A percentile compares a stretch with the other conserved stretches of the same genome.
These are phyloP conservation scores for Nyleta sp. DNA, from an alignment of 2,888 invertebrate species.

Conservation along the genomic window DNA sequence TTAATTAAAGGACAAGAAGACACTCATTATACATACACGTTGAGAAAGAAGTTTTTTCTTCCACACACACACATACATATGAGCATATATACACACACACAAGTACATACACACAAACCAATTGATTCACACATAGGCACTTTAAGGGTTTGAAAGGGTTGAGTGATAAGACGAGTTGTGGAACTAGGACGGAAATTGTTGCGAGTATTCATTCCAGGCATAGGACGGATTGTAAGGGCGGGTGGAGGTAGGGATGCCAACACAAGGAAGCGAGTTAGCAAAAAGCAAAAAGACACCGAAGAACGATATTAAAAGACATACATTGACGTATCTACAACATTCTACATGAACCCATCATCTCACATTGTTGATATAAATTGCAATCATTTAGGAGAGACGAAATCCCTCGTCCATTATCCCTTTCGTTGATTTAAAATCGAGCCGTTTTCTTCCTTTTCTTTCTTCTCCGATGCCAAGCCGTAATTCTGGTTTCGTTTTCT, in stretches of 20 bases:
- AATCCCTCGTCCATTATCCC: conserved; percentile 2
- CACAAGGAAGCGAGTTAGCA: conserved; percentile 18
- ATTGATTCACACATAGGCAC: conserved; percentile 18
- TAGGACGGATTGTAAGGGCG: conserved; percentile 27
- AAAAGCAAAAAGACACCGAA: conserved; percentile 35
- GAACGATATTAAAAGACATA: conserved; percentile 42
- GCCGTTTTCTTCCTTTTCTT: neutral
- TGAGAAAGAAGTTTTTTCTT: neutral
- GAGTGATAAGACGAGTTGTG: conserved; percentile 31
- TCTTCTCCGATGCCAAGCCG: conserved; percentile 14
- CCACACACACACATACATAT: conserved; percentile 15
- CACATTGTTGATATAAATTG: conserved; percentile 82
- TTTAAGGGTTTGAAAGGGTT: conserved; percentile 23
- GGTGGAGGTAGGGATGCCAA: conserved; percentile 44
- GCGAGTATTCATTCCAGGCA: conserved; percentile 25
- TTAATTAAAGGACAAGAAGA: conserved; percentile 53
- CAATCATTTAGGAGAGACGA: no score
- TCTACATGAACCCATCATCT: conserved; percentile 77
- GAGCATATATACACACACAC: conserved; percentile 10
- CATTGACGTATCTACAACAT: conserved; percentile 72
- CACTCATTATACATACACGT: conserved; percentile 20
- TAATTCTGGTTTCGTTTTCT: conserved; percentile 52
- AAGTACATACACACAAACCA: conserved; percentile 1
- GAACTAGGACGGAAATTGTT: conserved; percentile 44
- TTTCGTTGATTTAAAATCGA: conserved; percentile 16